Conservation (phyloP, 2,888 invertebrate genomes). For the Argyresthia albistria region DNA sequence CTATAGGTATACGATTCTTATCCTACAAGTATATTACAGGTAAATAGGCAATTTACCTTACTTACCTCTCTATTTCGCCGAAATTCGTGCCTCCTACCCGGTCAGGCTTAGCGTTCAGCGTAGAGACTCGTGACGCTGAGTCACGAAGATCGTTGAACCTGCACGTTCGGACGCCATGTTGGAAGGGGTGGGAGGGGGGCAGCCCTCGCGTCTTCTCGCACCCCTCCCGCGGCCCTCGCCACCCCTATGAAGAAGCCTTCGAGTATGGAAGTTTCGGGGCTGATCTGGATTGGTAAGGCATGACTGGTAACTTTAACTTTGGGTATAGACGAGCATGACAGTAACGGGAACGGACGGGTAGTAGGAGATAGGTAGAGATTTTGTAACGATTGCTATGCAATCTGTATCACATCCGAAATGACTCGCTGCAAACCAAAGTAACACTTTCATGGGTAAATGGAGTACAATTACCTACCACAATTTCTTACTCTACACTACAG, state of each 20-base stretch:
- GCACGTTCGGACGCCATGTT: slow-evolving; percentile 30
- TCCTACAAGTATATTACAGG: too few species aligned
- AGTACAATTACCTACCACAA: too few species aligned
- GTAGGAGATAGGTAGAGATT: too few species aligned
- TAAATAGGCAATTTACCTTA: too few species aligned
- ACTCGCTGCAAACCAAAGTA: too few species aligned
- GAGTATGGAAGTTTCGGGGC: neutral
- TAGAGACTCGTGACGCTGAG: slow-evolving; percentile 40
- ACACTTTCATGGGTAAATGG: too few species aligned
- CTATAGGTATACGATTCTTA: neutral
- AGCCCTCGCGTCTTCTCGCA: slow-evolving; percentile 8
- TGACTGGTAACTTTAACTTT: neutral
- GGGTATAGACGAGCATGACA: too few species aligned
- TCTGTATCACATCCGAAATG: too few species aligned
- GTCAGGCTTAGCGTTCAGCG: slow-evolving; percentile 24
- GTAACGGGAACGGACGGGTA: too few species aligned
- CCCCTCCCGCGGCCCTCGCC: neutral
- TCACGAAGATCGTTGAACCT: slow-evolving; percentile 55
- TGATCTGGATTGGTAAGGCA: neutral
- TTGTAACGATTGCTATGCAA: too few species aligned
- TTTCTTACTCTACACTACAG: too few species aligned
- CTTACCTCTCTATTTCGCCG: too few species aligned
- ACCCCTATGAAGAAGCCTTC: neutral
- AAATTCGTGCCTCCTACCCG: neutral
- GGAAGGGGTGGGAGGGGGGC: slow-evolving; percentile 13